Conservation (phyloP, 2,797 vertebrate species). For the Avahi laniger region DNA sequence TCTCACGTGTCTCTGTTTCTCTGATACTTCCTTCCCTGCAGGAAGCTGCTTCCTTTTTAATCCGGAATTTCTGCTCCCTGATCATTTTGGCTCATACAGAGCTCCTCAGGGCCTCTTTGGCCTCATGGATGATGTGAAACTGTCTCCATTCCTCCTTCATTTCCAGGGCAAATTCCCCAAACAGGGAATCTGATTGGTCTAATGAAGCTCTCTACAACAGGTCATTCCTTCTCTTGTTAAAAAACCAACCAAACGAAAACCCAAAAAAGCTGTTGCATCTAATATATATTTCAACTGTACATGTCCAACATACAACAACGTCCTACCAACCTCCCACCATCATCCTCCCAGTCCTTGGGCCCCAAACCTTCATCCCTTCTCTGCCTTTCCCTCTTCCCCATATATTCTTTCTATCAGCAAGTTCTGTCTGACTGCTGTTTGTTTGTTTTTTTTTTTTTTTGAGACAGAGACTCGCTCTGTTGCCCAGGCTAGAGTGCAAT, state of each 20-base stretch:
- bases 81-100: background rate
- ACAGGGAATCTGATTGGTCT: background rate
- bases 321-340: background rate
- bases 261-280: background rate
- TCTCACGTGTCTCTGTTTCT: background rate
- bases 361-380: background rate
- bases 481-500: too few relatives aligned
- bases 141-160: background rate
- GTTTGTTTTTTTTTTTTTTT: too few relatives aligned
- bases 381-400: background rate
- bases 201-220: background rate
- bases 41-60: too few relatives aligned
- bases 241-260: background rate
- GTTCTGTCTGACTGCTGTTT: background rate
- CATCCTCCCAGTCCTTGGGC: background rate
- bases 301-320: background rate
- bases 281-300: background rate
- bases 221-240: background rate
- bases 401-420: background rate
- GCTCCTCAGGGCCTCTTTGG: background rate
- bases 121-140: background rate
- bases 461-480: too few relatives aligned
- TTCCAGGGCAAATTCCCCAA: background rate
- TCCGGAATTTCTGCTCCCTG: too few relatives aligned
- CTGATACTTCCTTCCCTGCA: background rate